A percentile compares a stretch with the other conserved stretches of the same genome.
These are phyloP conservation scores for Hirtodrosophila cameraria DNA, from an alignment of 2,888 invertebrate genomes.

Conservation along the genomic window DNA sequence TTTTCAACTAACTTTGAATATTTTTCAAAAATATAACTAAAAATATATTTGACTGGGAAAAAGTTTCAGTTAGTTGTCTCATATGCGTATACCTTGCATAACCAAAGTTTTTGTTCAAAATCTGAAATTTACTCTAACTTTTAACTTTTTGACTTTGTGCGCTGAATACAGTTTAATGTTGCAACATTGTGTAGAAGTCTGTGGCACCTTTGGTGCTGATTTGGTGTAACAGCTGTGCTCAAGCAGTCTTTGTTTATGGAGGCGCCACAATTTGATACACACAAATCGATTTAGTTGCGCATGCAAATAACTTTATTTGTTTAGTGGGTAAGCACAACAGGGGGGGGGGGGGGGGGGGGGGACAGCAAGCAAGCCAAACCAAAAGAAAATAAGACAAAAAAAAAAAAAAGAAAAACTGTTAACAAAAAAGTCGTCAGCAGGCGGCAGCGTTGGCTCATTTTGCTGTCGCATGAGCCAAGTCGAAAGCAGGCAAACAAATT, in stretches of 20 bases:
- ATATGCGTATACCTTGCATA: background rate
- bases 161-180: slow-evolving; percentile 36
- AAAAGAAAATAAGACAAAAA: slow-evolving; percentile 9
- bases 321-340: slow-evolving; percentile 28
- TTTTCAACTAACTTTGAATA: no score
- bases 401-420: slow-evolving; percentile 43
- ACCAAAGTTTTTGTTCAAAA: slow-evolving; percentile 19
- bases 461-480: slow-evolving; percentile 16
- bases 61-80: no score
- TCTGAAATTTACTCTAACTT: background rate
- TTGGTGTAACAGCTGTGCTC: slow-evolving; percentile 44
- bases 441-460: slow-evolving; percentile 49
- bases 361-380: no score
- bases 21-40: no score
- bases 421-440: slow-evolving; percentile 56
- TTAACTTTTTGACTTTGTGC: slow-evolving; percentile 9
- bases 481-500: slow-evolving; percentile 66
- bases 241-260: slow-evolving; percentile 43
- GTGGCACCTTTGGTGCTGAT: slow-evolving; percentile 19
- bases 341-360: no score
- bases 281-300: slow-evolving; percentile 77
- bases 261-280: slow-evolving; percentile 67
- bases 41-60: no score
- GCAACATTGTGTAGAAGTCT: slow-evolving; percentile 1
- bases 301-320: slow-evolving; percentile 79